phyloP scores from a whole-genome alignment of 2,888 invertebrate genomes.

The Trachelus iudaicus region DNA sequence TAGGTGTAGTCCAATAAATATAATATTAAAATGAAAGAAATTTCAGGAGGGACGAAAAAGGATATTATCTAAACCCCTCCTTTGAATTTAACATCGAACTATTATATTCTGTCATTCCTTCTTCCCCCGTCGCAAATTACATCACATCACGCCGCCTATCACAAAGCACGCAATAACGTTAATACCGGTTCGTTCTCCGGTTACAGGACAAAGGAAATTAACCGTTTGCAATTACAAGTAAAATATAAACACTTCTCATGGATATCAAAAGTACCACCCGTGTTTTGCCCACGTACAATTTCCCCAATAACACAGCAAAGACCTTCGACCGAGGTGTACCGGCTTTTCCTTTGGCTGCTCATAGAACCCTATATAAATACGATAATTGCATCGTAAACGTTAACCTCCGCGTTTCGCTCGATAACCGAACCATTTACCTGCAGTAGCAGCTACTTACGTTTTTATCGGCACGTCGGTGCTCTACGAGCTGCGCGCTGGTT shows the following conservation, averaged over 20 bases:
- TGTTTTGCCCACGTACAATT: background rate
- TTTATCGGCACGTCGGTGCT: background rate
- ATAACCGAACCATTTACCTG: background rate
- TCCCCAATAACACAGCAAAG: background rate
- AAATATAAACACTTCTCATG: background rate
- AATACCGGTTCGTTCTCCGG: background rate
- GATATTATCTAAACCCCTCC: no score
- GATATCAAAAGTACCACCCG: background rate
- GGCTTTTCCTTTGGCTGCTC: background rate
- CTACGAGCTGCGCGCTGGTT: background rate
- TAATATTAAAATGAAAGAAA: no score
- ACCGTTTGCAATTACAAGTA: background rate
- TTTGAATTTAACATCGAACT: background rate
- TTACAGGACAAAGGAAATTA: background rate
- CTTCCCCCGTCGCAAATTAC: background rate
- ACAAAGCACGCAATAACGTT: background rate
- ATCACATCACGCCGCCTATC: no score
- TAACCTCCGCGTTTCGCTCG: slow-evolving; percentile 1
- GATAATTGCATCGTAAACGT: background rate
- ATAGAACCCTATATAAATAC: background rate
- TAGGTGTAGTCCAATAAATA: no score
- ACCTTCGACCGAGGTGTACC: background rate
- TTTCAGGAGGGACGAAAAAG: no score
- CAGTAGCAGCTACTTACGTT: background rate
- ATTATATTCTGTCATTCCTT: background rate